Percentiles rank a stretch among this genome's conserved stretches.
These are phyloP conservation scores for Drosophila subpulchrella DNA, from an alignment of 1,140 invertebrate genomes.

Conservation along the genomic window DNA sequence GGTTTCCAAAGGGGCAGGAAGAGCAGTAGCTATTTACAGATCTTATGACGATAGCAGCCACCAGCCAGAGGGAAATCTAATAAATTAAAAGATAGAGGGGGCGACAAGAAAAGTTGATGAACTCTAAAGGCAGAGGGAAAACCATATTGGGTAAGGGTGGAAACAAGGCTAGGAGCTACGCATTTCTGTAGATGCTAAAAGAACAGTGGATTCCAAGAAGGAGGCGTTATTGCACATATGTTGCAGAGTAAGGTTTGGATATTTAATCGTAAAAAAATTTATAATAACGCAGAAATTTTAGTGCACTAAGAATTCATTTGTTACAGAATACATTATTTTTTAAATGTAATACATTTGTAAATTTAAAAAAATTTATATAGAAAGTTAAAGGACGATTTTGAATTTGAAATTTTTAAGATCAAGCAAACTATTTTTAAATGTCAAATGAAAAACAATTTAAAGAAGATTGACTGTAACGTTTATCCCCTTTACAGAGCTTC, in stretches of 20 bases:
- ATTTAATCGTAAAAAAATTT: too few relatives aligned
- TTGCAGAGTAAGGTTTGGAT: too few relatives aligned
- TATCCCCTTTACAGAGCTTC: constrained; percentile 4
- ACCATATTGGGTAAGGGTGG: constrained; percentile 6
- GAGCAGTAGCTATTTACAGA: constrained; percentile 60
- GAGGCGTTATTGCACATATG: too few relatives aligned
- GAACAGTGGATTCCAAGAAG: constrained; percentile 3
- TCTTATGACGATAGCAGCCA: constrained; percentile 65
- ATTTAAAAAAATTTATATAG: too few relatives aligned
- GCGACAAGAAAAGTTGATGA: constrained; percentile 68
- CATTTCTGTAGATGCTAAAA: constrained; percentile 29
- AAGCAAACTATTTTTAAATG: too few relatives aligned
- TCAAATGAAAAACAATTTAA: background rate
- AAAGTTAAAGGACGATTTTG: accelerated
- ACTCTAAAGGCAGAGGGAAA: constrained; percentile 39
- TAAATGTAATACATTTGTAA: too few relatives aligned
- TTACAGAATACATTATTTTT: too few relatives aligned
- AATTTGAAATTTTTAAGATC: too few relatives aligned
- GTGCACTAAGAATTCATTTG: too few relatives aligned
- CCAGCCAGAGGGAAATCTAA: constrained; percentile 67
- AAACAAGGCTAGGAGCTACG: constrained; percentile 26
- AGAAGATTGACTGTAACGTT: constrained; percentile 4
- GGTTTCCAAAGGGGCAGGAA: background rate
- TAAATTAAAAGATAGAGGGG: constrained; percentile 55
- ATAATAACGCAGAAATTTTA: too few relatives aligned